Base-by-base conservation (phyloP, 2,888 invertebrate species). In the Seira ritae region DNA sequence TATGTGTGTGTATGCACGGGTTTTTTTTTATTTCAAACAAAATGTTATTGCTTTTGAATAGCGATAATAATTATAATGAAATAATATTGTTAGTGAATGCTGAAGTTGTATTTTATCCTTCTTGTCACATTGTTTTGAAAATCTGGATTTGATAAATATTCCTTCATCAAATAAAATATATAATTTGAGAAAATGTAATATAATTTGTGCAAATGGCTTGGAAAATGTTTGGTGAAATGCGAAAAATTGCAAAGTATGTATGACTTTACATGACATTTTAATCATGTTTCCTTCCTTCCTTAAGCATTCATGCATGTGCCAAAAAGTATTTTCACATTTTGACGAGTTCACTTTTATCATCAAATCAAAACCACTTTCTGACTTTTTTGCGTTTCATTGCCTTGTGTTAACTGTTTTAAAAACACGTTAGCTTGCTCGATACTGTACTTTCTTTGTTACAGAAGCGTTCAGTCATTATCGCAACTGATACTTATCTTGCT, bases 21-120 rank as follows among this genome's bases (percentile, higher is more conserved):
- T 31, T 31, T 31, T 81, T 31, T 31, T 31, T 81, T 70, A 81
- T 81, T 76, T 55, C 76, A 65, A 55, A 81, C 81, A 81, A 81
- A 81, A 81, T 81, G 81, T 81, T 81, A 81, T 81, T 81, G 76
- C 81, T 70, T 80, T 80, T 55, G 55, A 55, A 12, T 12, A 55
- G 55, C 55, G 12, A 55, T 55, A 55, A 55, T 55, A 55, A 55
- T 55, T 55, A 55, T 55, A 55, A 55, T 55, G 17, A n/a, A 55
- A 55, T n/a, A 55, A n/a, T 55, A 2, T 55, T n/a, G 55, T 55
- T 3, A 55, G 55, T n/a, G 3, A 17, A 12, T n/a, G 55, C 6
- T 12, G 1, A 55, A 55, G 17, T 12, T 12, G 55, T 55, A 55
- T 55, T 55, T 55, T 12, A 55, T 8, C 3, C 55, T 1, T 3